phyloP scores from a whole-genome alignment of 2,888 invertebrate genomes.

The Ethmia dodecea region DNA sequence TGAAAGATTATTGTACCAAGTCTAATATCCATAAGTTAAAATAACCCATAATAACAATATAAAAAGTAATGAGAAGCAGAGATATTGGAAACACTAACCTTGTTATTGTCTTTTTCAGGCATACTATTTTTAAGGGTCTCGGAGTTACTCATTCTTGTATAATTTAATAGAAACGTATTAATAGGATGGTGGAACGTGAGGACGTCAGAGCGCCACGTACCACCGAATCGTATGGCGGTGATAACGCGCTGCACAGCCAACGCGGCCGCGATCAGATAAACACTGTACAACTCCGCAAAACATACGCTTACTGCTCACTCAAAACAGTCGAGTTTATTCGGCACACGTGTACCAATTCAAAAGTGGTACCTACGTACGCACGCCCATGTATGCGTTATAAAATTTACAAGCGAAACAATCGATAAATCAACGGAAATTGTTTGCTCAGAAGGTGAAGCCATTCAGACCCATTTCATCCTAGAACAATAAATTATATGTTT shows the following conservation, averaged over 20 bases:
- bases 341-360: constrained; percentile 29
- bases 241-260: constrained; percentile 43
- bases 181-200: neutral
- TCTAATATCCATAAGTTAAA: too few relatives aligned
- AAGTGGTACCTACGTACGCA: too few relatives aligned
- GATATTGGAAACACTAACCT: constrained; percentile 54
- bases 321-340: constrained; percentile 41
- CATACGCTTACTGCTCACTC: constrained; percentile 24
- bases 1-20: too few relatives aligned
- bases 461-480: constrained; percentile 5
- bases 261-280: constrained; percentile 35
- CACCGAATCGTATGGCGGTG: constrained; percentile 44
- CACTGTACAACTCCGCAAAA: constrained; percentile 23
- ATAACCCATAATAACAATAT: too few relatives aligned
- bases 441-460: constrained; percentile 40
- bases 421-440: constrained; percentile 41
- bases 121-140: constrained; percentile 27
- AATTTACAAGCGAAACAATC: constrained; percentile 41
- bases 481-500: too few relatives aligned
- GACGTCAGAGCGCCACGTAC: constrained; percentile 68
- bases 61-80: too few relatives aligned
- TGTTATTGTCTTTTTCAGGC: constrained; percentile 24
- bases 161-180: constrained; percentile 10
- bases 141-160: constrained; percentile 35
- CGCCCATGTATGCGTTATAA: constrained; percentile 26